phyloP scores from a whole-genome alignment of 1,140 invertebrate genomes.

The Nasonia giraulti region DNA sequence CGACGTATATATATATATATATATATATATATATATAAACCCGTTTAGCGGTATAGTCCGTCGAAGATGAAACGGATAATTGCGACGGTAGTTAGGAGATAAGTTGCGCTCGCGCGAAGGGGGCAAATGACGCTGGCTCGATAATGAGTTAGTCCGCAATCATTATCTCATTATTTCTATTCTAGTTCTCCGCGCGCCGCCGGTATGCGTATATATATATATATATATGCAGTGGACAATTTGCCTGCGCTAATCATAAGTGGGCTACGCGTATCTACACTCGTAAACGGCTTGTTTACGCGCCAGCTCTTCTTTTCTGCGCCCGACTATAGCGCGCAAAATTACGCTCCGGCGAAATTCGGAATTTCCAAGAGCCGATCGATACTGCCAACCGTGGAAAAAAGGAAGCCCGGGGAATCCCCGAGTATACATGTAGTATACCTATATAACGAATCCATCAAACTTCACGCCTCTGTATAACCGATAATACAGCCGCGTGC shows the following conservation, averaged over 20 bases:
- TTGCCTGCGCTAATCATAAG: too few species aligned
- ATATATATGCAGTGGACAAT: too few species aligned
- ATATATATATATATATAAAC: constrained; percentile 13
- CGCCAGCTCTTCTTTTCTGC: too few species aligned
- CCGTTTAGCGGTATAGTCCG: background rate
- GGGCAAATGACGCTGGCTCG: background rate
- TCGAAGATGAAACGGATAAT: background rate
- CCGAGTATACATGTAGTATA: background rate
- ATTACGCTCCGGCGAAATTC: background rate
- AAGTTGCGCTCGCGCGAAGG: background rate
- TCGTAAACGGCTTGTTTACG: too few species aligned
- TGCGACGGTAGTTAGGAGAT: background rate
- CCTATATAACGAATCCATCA: background rate
- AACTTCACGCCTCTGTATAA: background rate
- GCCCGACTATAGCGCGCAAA: too few species aligned
- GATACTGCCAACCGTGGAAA: background rate
- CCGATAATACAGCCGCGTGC: background rate
- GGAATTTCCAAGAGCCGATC: background rate
- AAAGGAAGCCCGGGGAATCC: background rate
- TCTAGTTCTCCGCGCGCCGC: background rate
- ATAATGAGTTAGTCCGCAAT: background rate
- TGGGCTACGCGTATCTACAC: too few species aligned
- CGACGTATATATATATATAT: background rate
- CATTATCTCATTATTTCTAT: background rate
- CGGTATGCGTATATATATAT: too few species aligned